phyloP scores from a whole-genome alignment of 2,888 invertebrate species.

The Apoda limacodes region DNA sequence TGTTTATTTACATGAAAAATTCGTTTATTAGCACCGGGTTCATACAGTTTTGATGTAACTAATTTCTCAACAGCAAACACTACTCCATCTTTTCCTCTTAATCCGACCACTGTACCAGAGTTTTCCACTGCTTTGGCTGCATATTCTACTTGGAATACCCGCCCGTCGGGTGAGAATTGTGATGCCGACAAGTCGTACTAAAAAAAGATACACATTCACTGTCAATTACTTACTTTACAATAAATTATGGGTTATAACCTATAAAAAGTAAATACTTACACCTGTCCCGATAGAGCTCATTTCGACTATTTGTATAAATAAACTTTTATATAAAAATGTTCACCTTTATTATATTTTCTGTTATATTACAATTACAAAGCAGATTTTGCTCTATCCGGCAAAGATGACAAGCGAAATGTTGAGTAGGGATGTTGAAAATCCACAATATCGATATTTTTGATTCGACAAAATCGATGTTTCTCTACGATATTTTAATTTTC shows the following conservation, averaged over 20 bases:
- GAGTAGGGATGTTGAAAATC: too few relatives aligned
- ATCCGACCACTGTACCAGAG: slow-evolving; percentile 95
- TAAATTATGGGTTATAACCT: slow-evolving; percentile 5
- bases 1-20: slow-evolving; percentile 94
- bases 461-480: neutral
- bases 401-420: too few relatives aligned
- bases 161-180: slow-evolving; percentile 99
- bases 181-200: slow-evolving; percentile 99
- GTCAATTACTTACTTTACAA: slow-evolving; percentile 13
- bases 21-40: slow-evolving; percentile 90
- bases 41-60: slow-evolving; percentile 92
- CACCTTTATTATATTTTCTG: too few relatives aligned
- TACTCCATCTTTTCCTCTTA: slow-evolving; percentile 95
- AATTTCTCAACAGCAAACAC: slow-evolving; percentile 98
- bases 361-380: too few relatives aligned
- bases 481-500: slow-evolving; percentile 3
- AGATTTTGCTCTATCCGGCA: too few relatives aligned
- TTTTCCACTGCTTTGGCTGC: slow-evolving; percentile 99
- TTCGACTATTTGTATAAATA: too few relatives aligned
- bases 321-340: too few relatives aligned
- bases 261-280: slow-evolving; percentile 69
- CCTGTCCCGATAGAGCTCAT: slow-evolving; percentile 98
- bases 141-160: slow-evolving; percentile 99
- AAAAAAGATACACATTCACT: slow-evolving; percentile 29
- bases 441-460: too few relatives aligned